Base-by-base conservation (phyloP, 2,888 invertebrate species). In the Acanthococcus lagerstroemiae region DNA sequence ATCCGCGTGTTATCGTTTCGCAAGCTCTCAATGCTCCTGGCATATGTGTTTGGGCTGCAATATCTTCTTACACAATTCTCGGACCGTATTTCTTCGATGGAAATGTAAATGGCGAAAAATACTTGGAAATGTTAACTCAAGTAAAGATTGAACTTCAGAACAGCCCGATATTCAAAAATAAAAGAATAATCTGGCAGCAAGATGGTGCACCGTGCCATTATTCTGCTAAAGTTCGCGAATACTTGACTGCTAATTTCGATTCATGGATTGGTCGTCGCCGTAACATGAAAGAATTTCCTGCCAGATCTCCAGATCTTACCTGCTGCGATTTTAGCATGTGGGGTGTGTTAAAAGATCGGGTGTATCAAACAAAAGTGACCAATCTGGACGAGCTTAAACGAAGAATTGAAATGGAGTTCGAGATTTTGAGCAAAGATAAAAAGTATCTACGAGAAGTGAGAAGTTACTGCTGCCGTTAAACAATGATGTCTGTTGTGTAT, bases 41-140 rank as follows among this genome's bases (percentile, higher is more conserved):
- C 21, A 66, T 73, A 48, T 69, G 52, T 65, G 70, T 71, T 54
- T 71, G 70, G 71, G 69, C 67, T 37, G 69, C 70, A 45, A 60
- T 71, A 25, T 68, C 69, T 27, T 60, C 68, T 7, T 61, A 67
- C 50, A 69, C 69, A 57, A 67, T 73, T 22, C 58, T 72, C 22
- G 71, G 71, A 26, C 71, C 70, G 58, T 71, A 69, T 55, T 69
- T 68, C 60, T 69, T 69, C 48, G 60, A 68, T 30, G 61, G 50
- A 4, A 71, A 66, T 44, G 21, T 67, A 19, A 44, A 26, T 44
- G 65, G 65, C 17, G 57, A 60, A n/a, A 37, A 22, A 24, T 66
- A 66, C 30, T 52, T 67, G 45, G 19, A 67, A 56, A 27, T 67
- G 52, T 55, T 56, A 27, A 30, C 48, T 37, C 37, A 67, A 19